Conservation (phyloP, 2,888 invertebrate species). For the Pherbina coryleti region DNA sequence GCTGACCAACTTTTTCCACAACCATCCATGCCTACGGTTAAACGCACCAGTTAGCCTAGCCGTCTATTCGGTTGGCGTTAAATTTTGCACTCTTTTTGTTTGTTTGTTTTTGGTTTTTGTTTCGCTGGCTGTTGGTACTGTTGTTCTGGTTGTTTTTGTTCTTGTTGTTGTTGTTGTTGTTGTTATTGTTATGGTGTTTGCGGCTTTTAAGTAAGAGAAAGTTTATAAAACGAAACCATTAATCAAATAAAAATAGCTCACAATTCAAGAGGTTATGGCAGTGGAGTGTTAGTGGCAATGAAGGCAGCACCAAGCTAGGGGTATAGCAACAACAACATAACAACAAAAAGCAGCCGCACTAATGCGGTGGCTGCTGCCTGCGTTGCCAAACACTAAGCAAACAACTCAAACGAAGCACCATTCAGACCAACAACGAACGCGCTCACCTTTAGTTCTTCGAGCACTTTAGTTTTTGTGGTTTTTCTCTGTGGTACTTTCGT, state of each 20-base stretch:
- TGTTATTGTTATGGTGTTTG: background rate
- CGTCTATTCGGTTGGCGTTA: background rate
- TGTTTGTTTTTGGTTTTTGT: background rate
- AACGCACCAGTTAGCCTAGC: background rate
- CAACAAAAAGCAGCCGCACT: background rate
- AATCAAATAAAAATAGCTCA: background rate
- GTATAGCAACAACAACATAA: no score
- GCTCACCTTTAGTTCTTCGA: background rate
- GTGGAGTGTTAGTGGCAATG: no score
- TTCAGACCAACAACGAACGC: background rate
- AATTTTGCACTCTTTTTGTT: background rate
- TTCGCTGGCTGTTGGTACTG: background rate
- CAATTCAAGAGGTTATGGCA: no score
- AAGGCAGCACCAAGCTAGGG: no score
- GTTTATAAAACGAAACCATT: constrained; percentile 14
- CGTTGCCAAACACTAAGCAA: background rate
- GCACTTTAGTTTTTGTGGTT: background rate
- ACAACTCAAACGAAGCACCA: background rate
- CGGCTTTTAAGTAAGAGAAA: constrained; percentile 21
- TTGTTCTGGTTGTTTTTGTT: no score
- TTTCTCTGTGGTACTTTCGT: background rate
- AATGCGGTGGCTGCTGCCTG: background rate
- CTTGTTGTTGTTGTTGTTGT: background rate
- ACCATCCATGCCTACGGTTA: background rate
- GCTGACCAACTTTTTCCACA: background rate